Percentiles rank a stretch among this genome's conserved stretches.
phyloP scores from a whole-genome alignment of 1,140 invertebrate genomes.

The Periplaneta americana region DNA sequence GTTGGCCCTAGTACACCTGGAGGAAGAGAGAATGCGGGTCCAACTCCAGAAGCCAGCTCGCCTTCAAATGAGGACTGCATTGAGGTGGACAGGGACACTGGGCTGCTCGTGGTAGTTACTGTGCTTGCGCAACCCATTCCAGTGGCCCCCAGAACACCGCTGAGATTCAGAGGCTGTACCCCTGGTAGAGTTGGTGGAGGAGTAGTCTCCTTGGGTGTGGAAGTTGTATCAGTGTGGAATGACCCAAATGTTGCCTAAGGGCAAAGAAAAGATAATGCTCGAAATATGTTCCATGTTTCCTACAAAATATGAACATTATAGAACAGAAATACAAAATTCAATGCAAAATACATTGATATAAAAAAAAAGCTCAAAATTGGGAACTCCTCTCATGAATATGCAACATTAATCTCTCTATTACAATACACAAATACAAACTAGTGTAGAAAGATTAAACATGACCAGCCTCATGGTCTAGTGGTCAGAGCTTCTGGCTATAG shows the following conservation, averaged over 20 bases:
- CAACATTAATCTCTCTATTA: too few species aligned
- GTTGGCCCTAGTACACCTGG: background rate
- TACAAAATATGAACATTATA: too few species aligned
- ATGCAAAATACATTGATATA: too few species aligned
- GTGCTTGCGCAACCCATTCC: constrained; percentile 39
- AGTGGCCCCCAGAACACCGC: background rate
- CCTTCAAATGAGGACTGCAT: constrained; percentile 77
- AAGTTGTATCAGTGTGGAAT: constrained; percentile 55
- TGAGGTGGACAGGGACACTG: constrained; percentile 57
- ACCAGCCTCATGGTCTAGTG: too few species aligned
- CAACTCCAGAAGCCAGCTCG: background rate
- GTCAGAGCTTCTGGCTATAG: too few species aligned
- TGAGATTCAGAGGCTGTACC: background rate
- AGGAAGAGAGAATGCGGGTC: background rate
- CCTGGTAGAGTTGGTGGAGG: background rate
- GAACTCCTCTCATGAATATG: too few species aligned
- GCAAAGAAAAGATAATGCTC: too few species aligned
- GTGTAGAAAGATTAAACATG: too few species aligned
- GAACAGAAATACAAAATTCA: too few species aligned
- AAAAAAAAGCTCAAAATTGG: too few species aligned
- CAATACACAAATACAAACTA: too few species aligned
- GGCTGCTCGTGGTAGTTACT: constrained; percentile 49
- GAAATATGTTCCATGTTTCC: too few species aligned
- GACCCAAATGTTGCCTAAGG: constrained; percentile 67
- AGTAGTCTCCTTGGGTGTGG: constrained; percentile 26